phyloP scores from a whole-genome alignment of 2,888 invertebrate genomes.

The Ophonus ardosiacus region DNA sequence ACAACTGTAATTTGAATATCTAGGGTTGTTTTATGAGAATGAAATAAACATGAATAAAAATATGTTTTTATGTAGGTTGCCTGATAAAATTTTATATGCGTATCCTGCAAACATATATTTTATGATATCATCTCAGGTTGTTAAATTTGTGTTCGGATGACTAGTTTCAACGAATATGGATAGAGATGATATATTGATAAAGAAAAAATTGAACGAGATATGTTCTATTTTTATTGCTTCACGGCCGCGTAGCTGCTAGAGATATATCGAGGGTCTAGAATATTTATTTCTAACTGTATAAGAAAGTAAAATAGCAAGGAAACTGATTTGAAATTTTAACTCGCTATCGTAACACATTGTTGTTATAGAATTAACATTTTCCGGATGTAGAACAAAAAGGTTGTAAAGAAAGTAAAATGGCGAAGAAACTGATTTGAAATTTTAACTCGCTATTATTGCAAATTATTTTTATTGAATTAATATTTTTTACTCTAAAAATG shows the following conservation, averaged over 20 bases:
- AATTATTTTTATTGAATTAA: too few relatives aligned
- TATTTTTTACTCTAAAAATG: too few relatives aligned
- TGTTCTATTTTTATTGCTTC: background rate
- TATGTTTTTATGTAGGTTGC: background rate
- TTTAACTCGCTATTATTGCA: too few relatives aligned
- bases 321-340: too few relatives aligned
- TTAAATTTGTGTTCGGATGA: background rate
- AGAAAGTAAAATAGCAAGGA: too few relatives aligned
- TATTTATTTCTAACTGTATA: too few relatives aligned
- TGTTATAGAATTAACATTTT: too few relatives aligned
- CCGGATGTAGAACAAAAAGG: too few relatives aligned
- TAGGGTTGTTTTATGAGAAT: background rate
- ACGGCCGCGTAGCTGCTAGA: background rate
- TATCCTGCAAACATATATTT: background rate
- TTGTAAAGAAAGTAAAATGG: too few relatives aligned
- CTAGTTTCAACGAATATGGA: background rate
- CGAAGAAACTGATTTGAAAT: too few relatives aligned
- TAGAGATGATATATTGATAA: background rate
- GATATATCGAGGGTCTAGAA: too few relatives aligned
- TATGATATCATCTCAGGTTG: background rate
- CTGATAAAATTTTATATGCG: background rate
- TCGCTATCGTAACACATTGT: too few relatives aligned
- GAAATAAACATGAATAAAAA: background rate
- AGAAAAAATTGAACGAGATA: background rate
- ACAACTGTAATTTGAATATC: constrained; percentile 15